Percentiles rank a stretch among this genome's conserved stretches.
Conservation (phyloP, 30 jellyfish, hydroid and myxozoan genomes). For the Aurelia coerulea region DNA sequence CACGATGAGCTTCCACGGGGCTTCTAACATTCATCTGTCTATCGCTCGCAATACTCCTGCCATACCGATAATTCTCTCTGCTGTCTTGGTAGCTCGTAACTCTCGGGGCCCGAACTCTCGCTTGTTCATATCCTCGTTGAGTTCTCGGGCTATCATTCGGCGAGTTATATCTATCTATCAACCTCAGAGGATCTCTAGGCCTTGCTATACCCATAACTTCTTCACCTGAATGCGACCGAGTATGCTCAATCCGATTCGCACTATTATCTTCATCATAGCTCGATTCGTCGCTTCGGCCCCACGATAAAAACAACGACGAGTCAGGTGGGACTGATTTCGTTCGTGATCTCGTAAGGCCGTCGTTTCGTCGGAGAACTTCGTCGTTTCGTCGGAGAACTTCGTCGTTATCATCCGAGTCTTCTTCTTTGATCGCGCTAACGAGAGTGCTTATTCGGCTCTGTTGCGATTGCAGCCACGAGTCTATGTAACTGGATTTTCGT, state of each 20-base stretch:
- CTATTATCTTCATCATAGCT: constrained; percentile 1
- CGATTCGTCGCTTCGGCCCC: constrained; percentile 53
- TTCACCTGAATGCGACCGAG: constrained; percentile 57
- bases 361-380: neutral
- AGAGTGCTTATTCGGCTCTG: constrained; percentile 77
- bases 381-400: neutral
- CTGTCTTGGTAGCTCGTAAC: neutral
- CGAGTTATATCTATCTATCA: neutral
- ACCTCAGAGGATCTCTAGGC: constrained; percentile 13
- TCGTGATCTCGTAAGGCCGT: constrained; percentile 9
- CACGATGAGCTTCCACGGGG: neutral
- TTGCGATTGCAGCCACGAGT: constrained; percentile 85
- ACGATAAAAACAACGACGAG: constrained; percentile 23
- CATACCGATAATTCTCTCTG: too few species aligned
- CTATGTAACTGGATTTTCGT: constrained; percentile 67
- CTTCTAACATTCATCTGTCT: neutral
- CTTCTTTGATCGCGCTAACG: constrained; percentile 81
- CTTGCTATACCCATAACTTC: constrained; percentile 42
- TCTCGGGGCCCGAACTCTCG: neutral
- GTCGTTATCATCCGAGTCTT: constrained; percentile 66
- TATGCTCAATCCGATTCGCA: constrained; percentile 19
- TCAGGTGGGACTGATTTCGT: constrained; percentile 49
- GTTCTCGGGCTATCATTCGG: constrained; percentile 4
- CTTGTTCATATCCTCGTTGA: neutral
- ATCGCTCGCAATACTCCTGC: neutral